Evolutionary conservation across 2,113 vertebrate species (phyloP).

Genomic region (Dipodomys merriami): DNA sequence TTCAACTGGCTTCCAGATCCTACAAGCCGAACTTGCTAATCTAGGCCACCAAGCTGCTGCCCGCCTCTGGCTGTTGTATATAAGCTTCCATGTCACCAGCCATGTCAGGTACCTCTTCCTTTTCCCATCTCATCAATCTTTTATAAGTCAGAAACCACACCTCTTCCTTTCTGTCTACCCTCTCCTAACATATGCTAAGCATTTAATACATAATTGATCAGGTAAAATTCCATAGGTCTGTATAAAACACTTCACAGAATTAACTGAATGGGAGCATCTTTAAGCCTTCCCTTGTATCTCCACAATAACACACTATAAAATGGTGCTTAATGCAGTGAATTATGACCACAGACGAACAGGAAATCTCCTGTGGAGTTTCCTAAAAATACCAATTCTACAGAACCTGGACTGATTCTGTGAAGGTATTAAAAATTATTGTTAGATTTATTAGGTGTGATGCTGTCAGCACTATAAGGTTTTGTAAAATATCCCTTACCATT

Average conservation of each 20-base stretch:
- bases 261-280: slow-evolving; percentile 12
- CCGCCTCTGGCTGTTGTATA: not conserved
- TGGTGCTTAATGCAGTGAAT: not conserved
- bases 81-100: not conserved
- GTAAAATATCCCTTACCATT: slow-evolving; percentile 18
- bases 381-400: slow-evolving; percentile 21
- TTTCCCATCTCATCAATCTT: slow-evolving; percentile 14
- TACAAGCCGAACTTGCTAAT: not conserved
- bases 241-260: slow-evolving; percentile 11
- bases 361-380: slow-evolving; percentile 26
- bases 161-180: not conserved
- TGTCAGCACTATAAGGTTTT: not conserved
- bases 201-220: not conserved
- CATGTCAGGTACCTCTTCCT: not conserved
- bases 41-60: not conserved
- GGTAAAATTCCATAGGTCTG: not conserved
- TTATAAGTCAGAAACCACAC: not conserved
- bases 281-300: not conserved
- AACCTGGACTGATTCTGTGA: not conserved
- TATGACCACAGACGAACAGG: not conserved
- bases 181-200: not conserved
- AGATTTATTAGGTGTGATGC: slow-evolving; percentile 37
- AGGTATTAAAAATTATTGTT: slow-evolving; percentile 38
- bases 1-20: not conserved
- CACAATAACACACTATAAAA: not conserved